Conservation (phyloP, 2,888 invertebrate species). For the Heteromyza rotundicornis region DNA sequence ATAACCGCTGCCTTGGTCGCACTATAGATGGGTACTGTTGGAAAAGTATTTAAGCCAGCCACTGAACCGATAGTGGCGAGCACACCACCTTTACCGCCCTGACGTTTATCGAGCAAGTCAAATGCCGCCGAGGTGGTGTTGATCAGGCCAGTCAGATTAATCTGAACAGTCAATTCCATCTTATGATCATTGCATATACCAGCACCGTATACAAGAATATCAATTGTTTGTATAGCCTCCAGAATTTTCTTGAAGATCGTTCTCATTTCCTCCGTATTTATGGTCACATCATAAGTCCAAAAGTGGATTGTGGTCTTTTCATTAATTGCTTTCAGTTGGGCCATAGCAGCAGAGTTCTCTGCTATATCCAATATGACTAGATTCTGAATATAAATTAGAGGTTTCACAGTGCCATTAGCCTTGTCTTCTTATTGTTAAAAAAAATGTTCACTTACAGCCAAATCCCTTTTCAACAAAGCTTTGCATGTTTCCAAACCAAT, state of each 20-base stretch:
- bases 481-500: constrained; percentile 29
- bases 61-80: constrained; percentile 59
- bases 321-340: constrained; percentile 39
- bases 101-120: constrained; percentile 60
- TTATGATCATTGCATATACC: constrained; percentile 48
- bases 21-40: constrained; percentile 55
- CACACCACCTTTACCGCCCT: constrained; percentile 60
- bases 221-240: constrained; percentile 41
- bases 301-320: constrained; percentile 40
- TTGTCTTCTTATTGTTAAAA: too few relatives aligned
- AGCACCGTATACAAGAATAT: constrained; percentile 50
- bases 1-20: constrained; percentile 60
- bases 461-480: constrained; percentile 17
- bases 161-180: constrained; percentile 45
- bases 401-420: too few relatives aligned
- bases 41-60: constrained; percentile 48
- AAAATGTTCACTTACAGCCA: constrained; percentile 26
- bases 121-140: constrained; percentile 52
- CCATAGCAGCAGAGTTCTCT: constrained; percentile 40
- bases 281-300: constrained; percentile 46
- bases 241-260: constrained; percentile 45
- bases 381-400: too few relatives aligned
- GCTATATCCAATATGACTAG: constrained; percentile 47
- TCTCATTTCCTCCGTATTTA: constrained; percentile 39
- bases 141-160: constrained; percentile 48